Conservation (phyloP, 2,797 vertebrate genomes). For the Acanthurus tractus region DNA sequence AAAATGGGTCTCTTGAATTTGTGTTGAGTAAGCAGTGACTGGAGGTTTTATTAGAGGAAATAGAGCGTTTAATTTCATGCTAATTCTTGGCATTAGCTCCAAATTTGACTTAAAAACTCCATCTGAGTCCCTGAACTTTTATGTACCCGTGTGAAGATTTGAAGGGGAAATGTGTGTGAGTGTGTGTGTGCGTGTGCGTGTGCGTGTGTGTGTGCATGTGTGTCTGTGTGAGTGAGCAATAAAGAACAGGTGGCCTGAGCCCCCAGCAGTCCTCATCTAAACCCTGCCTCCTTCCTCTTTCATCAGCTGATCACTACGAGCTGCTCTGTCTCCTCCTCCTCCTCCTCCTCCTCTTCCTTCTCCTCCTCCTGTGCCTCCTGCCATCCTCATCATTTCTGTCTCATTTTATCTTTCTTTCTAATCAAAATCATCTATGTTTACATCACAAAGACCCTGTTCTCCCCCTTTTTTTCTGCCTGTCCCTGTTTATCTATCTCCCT, state of each 20-base stretch:
- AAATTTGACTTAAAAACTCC: constrained; percentile 68
- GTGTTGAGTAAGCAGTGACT: constrained; percentile 75
- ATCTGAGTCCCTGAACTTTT: constrained; percentile 35
- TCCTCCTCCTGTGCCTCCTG: constrained; percentile 35
- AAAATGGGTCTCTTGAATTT: constrained; percentile 73
- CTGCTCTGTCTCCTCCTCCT: constrained; percentile 11
- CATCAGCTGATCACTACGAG: constrained; percentile 60
- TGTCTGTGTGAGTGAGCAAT: constrained; percentile 6
- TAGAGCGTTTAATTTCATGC: constrained; percentile 76
- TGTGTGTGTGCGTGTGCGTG: constrained; percentile 14
- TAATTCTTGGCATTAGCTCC: constrained; percentile 73
- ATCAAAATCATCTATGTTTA: constrained; percentile 56
- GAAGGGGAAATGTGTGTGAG: too few species aligned
- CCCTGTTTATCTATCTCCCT: constrained; percentile 37
- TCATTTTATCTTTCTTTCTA: constrained; percentile 35
- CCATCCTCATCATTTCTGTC: constrained; percentile 27
- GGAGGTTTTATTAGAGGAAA: constrained; percentile 71
- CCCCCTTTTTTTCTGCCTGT: constrained; percentile 23
- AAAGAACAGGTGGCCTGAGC: constrained; percentile 68
- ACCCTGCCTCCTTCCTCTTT: constrained; percentile 52
- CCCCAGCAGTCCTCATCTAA: constrained; percentile 49
- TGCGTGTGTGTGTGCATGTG: constrained; percentile 7
- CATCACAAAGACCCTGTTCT: constrained; percentile 19
- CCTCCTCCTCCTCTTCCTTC: constrained; percentile 24
- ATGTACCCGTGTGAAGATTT: neutral